Evolutionary conservation across 37 sponge, comb jelly and placozoan genomes (phyloP), one percentile per base, ranked within the genome.

Genomic region (Oopsacas minuta): DNA sequence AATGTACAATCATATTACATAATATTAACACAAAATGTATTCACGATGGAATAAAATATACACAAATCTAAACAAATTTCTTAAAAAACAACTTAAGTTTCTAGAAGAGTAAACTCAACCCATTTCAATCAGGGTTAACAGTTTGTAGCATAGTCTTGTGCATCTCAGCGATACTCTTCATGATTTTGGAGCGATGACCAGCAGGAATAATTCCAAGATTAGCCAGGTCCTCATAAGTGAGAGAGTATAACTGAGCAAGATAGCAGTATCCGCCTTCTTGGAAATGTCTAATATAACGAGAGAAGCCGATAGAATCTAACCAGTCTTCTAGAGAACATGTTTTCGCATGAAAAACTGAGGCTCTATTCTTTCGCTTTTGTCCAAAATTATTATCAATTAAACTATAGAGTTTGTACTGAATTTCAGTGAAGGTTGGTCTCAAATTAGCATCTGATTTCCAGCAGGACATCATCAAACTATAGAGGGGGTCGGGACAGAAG

Each of bases 211-310:
- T n/a, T 10, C 75, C 75, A 3, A 61, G 20, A 61, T n/a, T 10
- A 10, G 28, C 28, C 1, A 61, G 75, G 28, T 10, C 30, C 22
- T 61, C 75, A 61, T 61, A 32, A 3, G 75, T 25, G 1, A 61
- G 20, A n/a, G 75, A 61, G 75, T 61, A 61, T 3, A 61, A 7
- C 75, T 61, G 75, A 12, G 75, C 30, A 34, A 61, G 20, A 61
- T 61, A 61, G 75, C 75, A 61, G 75, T 61, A 61, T 12, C 75
- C 75, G 3, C 28, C 75, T 61, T 61, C 75, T 61, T 61, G 75
- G 30, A 61, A 61, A 12, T 61, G 22, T 3, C 3, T 5, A 12
- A 12, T 61, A 12, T 61, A 61, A 61, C 75, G 75, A 61, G 75
- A 34, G 28, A 61, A 34, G 20, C 28, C 28, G 22, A 61, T 10